Evolutionary conservation across 2,113 vertebrate species (phyloP).

Genomic region (Aramus guarauna): DNA sequence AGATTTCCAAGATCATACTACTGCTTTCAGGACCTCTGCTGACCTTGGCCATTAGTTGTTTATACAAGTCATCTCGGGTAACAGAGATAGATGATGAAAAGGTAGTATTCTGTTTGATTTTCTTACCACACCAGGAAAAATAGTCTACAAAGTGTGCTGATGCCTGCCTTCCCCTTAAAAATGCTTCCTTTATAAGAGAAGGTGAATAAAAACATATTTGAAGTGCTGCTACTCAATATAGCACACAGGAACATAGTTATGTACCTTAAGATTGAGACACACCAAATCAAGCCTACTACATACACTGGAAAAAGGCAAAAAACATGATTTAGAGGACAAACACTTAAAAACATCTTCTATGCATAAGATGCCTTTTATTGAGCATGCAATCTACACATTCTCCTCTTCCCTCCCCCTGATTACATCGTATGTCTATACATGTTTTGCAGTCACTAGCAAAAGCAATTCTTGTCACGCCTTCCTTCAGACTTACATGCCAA

Average conservation of each 20-base stretch:
- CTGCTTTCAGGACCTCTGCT: neutral
- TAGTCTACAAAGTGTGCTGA: neutral
- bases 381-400: neutral
- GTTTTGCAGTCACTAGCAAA: conserved; percentile 14
- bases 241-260: neutral
- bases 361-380: fast-evolving
- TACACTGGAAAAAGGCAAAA: neutral
- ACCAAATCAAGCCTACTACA: neutral
- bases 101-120: neutral
- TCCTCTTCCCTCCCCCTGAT: neutral
- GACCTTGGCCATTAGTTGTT: neutral
- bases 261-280: neutral
- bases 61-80: neutral
- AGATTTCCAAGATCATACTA: neutral
- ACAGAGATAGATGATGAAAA: neutral
- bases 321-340: neutral
- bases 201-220: neutral
- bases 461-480: conserved; percentile 8
- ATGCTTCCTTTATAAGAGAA: neutral
- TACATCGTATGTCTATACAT: neutral
- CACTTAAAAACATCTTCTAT: neutral
- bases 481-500: neutral
- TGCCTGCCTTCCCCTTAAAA: neutral
- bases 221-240: neutral
- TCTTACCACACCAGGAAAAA: neutral